These are phyloP conservation scores for Metridium senile DNA, from an alignment of 92 coral and sea anemone species.

Conservation along the genomic window DNA sequence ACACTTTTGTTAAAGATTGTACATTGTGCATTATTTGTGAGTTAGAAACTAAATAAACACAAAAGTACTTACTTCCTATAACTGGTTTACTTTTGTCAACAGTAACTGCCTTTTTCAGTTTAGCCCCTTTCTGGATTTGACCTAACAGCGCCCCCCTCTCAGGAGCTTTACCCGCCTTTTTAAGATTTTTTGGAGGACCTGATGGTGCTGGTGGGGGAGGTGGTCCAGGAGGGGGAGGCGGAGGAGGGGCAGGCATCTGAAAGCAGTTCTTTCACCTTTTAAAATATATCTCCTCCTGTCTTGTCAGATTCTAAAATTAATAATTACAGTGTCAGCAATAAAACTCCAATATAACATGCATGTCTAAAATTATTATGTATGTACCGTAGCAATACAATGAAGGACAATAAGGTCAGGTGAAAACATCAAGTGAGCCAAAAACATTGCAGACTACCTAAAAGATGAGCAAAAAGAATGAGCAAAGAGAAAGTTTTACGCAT, in stretches of 20 bases:
- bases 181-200: constrained; percentile 61
- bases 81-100: constrained; percentile 92
- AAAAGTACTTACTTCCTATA: constrained; percentile 65
- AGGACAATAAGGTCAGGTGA: too few species aligned
- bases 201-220: constrained; percentile 88
- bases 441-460: too few species aligned
- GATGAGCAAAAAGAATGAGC: too few species aligned
- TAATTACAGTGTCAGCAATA: neutral
- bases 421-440: too few species aligned
- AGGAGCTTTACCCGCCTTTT: constrained; percentile 62
- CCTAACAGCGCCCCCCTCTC: constrained; percentile 80
- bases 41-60: neutral
- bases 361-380: too few species aligned
- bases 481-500: too few species aligned
- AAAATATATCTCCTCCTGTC: constrained; percentile 8
- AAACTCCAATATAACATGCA: neutral
- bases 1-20: neutral
- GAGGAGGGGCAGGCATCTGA: constrained; percentile 33
- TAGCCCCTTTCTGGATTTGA: constrained; percentile 91
- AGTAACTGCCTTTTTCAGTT: constrained; percentile 82
- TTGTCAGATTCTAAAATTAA: neutral
- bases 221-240: constrained; percentile 95
- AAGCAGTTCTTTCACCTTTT: neutral
- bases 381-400: too few species aligned
- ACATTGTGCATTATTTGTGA: neutral